phyloP scores from a whole-genome alignment of 2,888 invertebrate species.

The Lysandra coridon region DNA sequence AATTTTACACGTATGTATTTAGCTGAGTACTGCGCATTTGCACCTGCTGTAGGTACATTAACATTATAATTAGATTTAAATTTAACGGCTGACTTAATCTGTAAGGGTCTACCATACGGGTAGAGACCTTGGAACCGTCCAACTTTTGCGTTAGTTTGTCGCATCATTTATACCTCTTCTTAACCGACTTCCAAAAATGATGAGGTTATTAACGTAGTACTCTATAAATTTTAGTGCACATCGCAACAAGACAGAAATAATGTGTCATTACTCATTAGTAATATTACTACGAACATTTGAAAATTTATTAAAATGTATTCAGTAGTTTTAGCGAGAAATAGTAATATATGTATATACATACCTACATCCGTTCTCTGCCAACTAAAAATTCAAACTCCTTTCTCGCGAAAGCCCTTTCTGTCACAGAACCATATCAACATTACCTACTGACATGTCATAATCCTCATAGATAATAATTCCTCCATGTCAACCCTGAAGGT shows the following conservation, averaged over 20 bases:
- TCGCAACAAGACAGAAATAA: background rate
- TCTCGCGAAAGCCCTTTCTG: background rate
- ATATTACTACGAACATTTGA: too few relatives aligned
- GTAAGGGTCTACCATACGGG: background rate
- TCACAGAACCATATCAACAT: background rate
- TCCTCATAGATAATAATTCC: background rate
- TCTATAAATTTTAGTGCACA: background rate
- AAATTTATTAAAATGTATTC: too few relatives aligned
- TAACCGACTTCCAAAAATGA: too few relatives aligned
- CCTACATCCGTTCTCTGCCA: too few relatives aligned
- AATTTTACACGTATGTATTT: background rate
- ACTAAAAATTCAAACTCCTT: background rate
- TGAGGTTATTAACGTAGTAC: background rate
- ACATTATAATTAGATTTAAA: constrained; percentile 12
- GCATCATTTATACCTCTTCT: background rate
- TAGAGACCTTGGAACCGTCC: background rate
- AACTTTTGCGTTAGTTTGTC: background rate
- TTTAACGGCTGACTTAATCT: background rate
- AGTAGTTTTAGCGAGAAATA: too few relatives aligned
- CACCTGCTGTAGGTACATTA: constrained; percentile 4
- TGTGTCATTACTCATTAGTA: too few relatives aligned
- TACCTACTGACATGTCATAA: background rate
- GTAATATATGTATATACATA: too few relatives aligned
- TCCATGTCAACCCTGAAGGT: background rate
- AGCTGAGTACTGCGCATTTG: background rate